phyloP scores from a whole-genome alignment of 2,797 vertebrate genomes.

The Lacerta bilineata region DNA sequence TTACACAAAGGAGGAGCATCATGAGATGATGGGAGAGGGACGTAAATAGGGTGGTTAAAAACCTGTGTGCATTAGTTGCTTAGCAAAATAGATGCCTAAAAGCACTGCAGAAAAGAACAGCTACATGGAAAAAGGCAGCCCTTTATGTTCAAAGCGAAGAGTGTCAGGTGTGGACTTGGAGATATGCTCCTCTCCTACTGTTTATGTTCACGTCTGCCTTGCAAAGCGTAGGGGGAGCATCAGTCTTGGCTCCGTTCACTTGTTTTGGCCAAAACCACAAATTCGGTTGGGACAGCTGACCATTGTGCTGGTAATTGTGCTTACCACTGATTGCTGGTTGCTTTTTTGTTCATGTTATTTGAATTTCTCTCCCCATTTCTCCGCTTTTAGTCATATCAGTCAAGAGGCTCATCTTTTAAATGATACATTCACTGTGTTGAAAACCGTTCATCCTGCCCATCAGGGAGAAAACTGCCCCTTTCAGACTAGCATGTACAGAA shows the following conservation, averaged over 20 bases:
- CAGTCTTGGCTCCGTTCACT: not conserved
- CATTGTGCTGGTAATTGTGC: conserved; percentile 28
- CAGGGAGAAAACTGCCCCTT: conserved; percentile 44
- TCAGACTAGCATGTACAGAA: conserved; percentile 38
- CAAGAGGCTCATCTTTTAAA: not conserved
- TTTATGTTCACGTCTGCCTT: conserved; percentile 43
- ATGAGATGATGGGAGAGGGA: conserved; percentile 48
- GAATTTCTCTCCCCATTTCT: conserved; percentile 6
- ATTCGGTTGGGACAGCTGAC: conserved; percentile 6
- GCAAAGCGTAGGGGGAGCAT: not conserved
- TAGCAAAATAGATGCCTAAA: conserved; percentile 68
- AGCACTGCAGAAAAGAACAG: conserved; percentile 48
- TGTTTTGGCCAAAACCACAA: conserved; percentile 24
- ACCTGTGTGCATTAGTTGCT: conserved; percentile 62
- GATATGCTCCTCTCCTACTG: conserved; percentile 35
- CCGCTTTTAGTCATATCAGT: conserved; percentile 19
- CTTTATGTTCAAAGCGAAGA: conserved; percentile 34
- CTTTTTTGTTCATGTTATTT: conserved; percentile 33
- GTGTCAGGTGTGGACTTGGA: not conserved
- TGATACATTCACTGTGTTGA: conserved; percentile 37
- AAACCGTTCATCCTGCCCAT: conserved; percentile 39
- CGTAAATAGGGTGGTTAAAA: conserved; percentile 52
- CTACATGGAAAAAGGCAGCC: conserved; percentile 42
- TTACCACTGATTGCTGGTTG: conserved; percentile 45
- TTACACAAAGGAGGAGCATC: too few relatives aligned